Conservation (phyloP, 2,113 vertebrate genomes). For the Patagioenas fasciata region DNA sequence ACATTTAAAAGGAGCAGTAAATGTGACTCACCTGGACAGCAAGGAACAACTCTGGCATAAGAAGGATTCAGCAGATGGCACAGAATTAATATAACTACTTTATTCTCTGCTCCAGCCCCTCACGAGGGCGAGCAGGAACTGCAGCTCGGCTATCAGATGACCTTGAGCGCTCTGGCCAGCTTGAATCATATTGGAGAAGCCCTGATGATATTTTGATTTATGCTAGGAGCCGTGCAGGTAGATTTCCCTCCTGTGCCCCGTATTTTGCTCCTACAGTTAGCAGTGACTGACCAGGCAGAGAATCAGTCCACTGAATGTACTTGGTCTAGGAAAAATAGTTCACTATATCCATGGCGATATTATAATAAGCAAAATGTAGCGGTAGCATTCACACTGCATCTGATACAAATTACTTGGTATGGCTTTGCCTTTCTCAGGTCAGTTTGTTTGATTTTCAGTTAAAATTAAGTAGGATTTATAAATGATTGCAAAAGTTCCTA, state of each 20-base stretch:
- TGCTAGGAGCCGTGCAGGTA: neutral
- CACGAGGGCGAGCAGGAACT: neutral
- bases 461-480: neutral
- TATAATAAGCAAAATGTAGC: neutral
- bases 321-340: neutral
- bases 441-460: neutral
- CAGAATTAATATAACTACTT: neutral
- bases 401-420: neutral
- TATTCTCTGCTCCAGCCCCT: neutral
- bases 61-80: neutral
- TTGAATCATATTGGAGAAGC: neutral
- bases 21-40: neutral
- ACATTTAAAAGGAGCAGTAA: neutral
- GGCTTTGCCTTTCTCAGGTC: neutral
- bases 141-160: neutral
- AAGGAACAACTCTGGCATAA: neutral
- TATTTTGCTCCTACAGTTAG: neutral
- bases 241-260: neutral
- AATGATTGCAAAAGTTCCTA: neutral
- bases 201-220: neutral
- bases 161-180: neutral
- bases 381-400: neutral
- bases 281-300: neutral
- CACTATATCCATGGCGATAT: neutral
- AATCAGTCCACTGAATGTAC: neutral